Conservation (phyloP, 2,113 vertebrate genomes). For the Ceyx margarethae region DNA sequence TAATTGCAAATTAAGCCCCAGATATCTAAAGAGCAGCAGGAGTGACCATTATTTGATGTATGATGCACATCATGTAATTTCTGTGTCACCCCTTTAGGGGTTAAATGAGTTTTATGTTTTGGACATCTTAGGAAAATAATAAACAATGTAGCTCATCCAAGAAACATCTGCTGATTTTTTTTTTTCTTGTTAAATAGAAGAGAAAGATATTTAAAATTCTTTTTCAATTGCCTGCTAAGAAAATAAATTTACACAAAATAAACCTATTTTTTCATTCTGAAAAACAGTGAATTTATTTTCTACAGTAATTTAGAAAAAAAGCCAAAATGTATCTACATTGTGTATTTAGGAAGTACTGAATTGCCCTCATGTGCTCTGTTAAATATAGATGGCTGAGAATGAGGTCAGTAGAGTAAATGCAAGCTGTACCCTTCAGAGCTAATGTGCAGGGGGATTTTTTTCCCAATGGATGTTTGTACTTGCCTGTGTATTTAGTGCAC, state of each 20-base stretch:
- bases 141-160: background rate
- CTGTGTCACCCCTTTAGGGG: conserved; percentile 38
- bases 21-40: conserved; percentile 63
- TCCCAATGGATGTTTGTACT: background rate
- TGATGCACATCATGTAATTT: conserved; percentile 31
- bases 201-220: conserved; percentile 34
- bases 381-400: conserved; percentile 35
- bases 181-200: background rate
- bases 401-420: conserved; percentile 16
- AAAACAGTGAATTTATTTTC: background rate
- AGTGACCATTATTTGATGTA: conserved; percentile 55
- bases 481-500: background rate
- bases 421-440: background rate
- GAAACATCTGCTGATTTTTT: conserved; percentile 5
- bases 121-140: conserved; percentile 18
- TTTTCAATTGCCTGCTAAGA: conserved; percentile 42
- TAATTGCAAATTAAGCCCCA: conserved; percentile 63
- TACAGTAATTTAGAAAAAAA: background rate
- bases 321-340: background rate
- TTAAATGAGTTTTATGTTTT: conserved; percentile 19
- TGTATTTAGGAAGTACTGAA: background rate
- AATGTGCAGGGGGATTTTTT: background rate
- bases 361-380: background rate
- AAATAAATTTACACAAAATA: conserved; percentile 13
- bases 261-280: background rate